Conservation (phyloP, 2,797 vertebrate species). For the Pteronotus mesoamericanus region DNA sequence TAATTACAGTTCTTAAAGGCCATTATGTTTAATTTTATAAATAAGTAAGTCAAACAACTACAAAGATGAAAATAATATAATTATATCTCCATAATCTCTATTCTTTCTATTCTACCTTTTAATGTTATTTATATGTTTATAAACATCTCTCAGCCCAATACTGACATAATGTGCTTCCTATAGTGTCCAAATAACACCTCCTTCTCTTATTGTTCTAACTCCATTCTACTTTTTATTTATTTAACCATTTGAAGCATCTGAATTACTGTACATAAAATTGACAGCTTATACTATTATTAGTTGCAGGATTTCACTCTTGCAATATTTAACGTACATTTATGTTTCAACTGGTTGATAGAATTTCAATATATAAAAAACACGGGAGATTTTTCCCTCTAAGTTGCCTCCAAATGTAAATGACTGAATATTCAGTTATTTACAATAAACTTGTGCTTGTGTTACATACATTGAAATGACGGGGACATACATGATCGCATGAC, state of each 20-base stretch:
- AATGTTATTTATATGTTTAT: background rate
- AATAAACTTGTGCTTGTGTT: background rate
- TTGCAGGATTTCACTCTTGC: background rate
- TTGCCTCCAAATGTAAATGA: background rate
- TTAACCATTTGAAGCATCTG: background rate
- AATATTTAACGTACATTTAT: background rate
- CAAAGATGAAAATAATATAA: background rate
- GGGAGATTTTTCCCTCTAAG: background rate
- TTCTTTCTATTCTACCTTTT: background rate
- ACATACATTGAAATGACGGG: background rate
- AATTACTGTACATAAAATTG: background rate
- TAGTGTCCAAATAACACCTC: background rate
- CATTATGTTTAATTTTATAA: constrained; percentile 25
- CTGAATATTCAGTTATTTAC: background rate
- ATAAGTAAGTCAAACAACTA: background rate
- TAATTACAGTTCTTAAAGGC: background rate
- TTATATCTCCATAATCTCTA: background rate
- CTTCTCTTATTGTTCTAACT: background rate
- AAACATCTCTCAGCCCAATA: background rate
- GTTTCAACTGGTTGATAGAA: background rate
- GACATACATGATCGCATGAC: background rate
- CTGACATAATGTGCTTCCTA: background rate
- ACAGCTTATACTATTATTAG: background rate
- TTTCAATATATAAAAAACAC: background rate
- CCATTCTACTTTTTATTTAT: background rate